A percentile compares a stretch with the other conserved stretches of the same genome.
Conservation (phyloP, 1,140 invertebrate genomes). For the Physella acuta region DNA sequence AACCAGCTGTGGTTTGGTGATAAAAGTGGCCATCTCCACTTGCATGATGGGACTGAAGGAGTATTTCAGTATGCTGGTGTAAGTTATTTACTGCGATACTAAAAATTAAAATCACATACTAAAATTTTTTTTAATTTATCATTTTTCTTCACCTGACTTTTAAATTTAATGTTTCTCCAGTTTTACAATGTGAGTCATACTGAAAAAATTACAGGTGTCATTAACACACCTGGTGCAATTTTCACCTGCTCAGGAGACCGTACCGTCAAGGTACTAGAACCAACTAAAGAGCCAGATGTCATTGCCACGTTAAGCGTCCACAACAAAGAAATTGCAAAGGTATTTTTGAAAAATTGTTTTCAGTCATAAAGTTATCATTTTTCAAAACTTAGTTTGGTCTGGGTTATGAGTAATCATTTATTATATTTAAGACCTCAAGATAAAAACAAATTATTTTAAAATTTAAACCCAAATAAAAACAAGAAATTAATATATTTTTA, state of each 20-base stretch:
- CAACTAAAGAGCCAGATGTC: conserved; percentile 34
- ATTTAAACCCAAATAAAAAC: too few species aligned
- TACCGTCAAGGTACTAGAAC: conserved; percentile 44
- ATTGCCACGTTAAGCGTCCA: conserved; percentile 38
- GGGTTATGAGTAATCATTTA: neutral
- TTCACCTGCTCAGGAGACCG: conserved; percentile 45
- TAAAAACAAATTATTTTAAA: too few species aligned
- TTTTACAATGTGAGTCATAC: conserved; percentile 45
- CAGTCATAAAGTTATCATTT: neutral
- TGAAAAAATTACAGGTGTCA: conserved; percentile 43
- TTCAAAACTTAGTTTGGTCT: too few species aligned
- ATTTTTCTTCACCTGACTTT: too few species aligned
- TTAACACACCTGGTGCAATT: conserved; percentile 39
- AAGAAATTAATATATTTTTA: too few species aligned
- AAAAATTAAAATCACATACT: neutral
- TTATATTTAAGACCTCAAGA: too few species aligned
- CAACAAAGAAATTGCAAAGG: conserved; percentile 38
- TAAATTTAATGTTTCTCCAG: too few species aligned
- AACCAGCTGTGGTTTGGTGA: conserved; percentile 56
- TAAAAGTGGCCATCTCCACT: conserved; percentile 48
- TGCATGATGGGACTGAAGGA: conserved; percentile 50
- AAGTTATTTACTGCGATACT: conserved; percentile 19
- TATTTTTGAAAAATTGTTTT: conserved; percentile 22
- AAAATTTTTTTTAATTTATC: too few species aligned
- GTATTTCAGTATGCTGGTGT: conserved; percentile 53